These are phyloP conservation scores for Fukomys damarensis DNA, from an alignment of 2,113 vertebrate genomes.

Conservation along the genomic window DNA sequence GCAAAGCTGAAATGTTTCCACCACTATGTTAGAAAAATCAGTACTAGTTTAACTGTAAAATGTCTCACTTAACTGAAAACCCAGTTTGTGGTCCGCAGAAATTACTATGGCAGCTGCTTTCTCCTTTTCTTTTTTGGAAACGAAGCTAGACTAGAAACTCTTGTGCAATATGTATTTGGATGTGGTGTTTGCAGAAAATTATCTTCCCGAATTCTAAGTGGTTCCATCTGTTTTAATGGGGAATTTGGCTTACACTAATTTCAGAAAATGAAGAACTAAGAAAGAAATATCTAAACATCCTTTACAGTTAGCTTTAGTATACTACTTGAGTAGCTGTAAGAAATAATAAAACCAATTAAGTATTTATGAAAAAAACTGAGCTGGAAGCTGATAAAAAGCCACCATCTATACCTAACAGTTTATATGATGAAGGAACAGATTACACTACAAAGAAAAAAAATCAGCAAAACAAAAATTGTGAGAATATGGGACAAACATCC, in stretches of 20 bases:
- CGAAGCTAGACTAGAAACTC: constrained; percentile 62
- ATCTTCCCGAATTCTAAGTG: constrained; percentile 70
- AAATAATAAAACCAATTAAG: constrained; percentile 27
- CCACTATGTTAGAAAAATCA: constrained; percentile 35
- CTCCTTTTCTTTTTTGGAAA: constrained; percentile 46
- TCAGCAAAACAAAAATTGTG: not conserved
- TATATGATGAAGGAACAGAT: not conserved
- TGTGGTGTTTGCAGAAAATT: constrained; percentile 55
- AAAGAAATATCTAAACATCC: not conserved
- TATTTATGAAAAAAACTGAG: not conserved
- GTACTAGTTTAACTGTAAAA: constrained; percentile 50
- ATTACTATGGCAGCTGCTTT: constrained; percentile 66
- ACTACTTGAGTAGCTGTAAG: constrained; percentile 2
- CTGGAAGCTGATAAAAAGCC: not conserved
- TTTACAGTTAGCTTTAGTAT: constrained; percentile 41
- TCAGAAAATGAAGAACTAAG: constrained; percentile 65
- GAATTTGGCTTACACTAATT: constrained; percentile 33
- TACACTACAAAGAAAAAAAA: not conserved
- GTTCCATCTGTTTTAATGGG: constrained; percentile 69
- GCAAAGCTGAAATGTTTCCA: constrained; percentile 34
- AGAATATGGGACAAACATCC: not conserved
- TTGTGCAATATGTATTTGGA: constrained; percentile 64
- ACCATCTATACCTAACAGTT: not conserved
- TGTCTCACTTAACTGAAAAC: constrained; percentile 48
- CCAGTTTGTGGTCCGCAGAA: constrained; percentile 10